These are phyloP conservation scores for Magallana nippona DNA, from an alignment of 2,888 invertebrate genomes.

Conservation along the genomic window DNA sequence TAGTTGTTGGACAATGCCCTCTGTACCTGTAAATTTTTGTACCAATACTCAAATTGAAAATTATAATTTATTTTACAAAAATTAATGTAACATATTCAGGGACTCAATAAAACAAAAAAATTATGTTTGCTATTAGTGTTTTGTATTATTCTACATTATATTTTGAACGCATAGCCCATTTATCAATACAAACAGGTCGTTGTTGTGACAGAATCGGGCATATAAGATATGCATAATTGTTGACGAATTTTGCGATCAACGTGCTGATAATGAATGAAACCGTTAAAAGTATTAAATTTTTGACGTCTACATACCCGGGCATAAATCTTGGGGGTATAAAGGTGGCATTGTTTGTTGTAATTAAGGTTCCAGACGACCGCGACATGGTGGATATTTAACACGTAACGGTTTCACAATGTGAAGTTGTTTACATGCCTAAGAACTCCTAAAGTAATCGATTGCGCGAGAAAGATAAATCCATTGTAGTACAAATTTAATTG, in stretches of 20 bases:
- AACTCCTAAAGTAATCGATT: conserved; percentile 19
- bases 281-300: neutral
- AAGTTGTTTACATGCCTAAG: conserved; percentile 53
- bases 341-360: conserved; percentile 79
- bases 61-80: no score
- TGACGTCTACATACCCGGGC: conserved; percentile 75
- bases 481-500: neutral
- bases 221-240: no score
- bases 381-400: conserved; percentile 69
- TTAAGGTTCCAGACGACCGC: conserved; percentile 79
- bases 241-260: neutral
- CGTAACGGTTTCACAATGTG: conserved; percentile 37
- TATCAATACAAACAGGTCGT: no score
- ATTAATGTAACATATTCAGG: no score
- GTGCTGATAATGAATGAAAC: conserved; percentile 6
- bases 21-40: conserved; percentile 71
- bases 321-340: conserved; percentile 79
- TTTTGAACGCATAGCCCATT: no score
- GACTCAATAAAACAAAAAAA: no score
- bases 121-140: no score
- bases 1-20: conserved; percentile 79
- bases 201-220: no score
- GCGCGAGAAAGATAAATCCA: neutral
- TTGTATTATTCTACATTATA: no score
- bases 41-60: neutral